Conservation (phyloP, 1,140 invertebrate genomes). For the Anastatus disparis region DNA sequence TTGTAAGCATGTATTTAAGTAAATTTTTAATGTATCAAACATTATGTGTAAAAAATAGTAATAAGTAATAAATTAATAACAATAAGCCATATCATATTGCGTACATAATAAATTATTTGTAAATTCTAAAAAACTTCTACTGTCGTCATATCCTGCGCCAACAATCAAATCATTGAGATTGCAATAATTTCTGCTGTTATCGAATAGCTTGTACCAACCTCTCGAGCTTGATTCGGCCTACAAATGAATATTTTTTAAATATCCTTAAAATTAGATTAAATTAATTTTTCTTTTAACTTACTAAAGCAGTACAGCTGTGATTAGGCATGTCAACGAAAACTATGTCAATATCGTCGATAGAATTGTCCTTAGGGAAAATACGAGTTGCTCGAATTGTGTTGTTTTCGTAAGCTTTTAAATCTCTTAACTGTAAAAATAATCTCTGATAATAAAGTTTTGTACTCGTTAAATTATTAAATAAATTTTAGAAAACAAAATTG, state of each 20-base stretch:
- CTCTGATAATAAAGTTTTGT: too few species aligned
- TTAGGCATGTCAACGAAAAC: neutral
- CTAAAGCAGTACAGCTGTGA: slow-evolving; percentile 36
- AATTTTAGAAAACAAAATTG: too few species aligned
- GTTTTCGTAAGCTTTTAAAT: too few species aligned
- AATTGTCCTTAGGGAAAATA: neutral
- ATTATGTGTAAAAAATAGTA: neutral
- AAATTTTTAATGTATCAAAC: neutral
- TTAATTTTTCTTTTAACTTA: slow-evolving; percentile 27
- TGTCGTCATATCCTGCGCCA: slow-evolving; percentile 39
- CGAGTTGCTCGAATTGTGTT: slow-evolving; percentile 18
- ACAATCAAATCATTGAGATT: slow-evolving; percentile 48
- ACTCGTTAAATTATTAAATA: too few species aligned
- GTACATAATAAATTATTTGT: slow-evolving; percentile 46
- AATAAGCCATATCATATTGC: slow-evolving; percentile 48
- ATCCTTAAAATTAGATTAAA: too few species aligned
- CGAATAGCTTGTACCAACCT: slow-evolving; percentile 47
- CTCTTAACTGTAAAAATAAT: too few species aligned
- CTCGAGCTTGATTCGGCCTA: slow-evolving; percentile 45
- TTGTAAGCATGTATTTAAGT: neutral
- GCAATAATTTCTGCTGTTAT: slow-evolving; percentile 49
- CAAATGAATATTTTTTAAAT: slow-evolving; percentile 4
- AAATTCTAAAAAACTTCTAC: slow-evolving; percentile 41
- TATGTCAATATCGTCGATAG: slow-evolving; percentile 13
- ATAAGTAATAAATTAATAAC: slow-evolving; percentile 33